A percentile compares a stretch with the other conserved stretches of the same genome.
phyloP scores from a whole-genome alignment of 2,797 vertebrate genomes.

The Cheirogaleus major region DNA sequence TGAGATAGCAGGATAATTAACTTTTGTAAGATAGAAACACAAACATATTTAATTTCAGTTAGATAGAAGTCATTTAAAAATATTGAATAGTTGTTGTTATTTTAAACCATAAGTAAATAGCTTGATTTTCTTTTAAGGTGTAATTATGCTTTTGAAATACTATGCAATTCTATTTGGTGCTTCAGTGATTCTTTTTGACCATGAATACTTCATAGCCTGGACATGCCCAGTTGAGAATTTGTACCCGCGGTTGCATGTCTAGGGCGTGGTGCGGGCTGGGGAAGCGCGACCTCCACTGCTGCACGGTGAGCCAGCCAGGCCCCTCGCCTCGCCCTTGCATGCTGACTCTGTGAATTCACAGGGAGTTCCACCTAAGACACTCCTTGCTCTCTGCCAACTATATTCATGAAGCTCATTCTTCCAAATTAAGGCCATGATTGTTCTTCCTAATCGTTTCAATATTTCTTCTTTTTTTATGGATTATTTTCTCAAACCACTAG shows the following conservation, averaged over 20 bases:
- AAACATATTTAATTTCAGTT: background rate
- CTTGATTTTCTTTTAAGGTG: background rate
- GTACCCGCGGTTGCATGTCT: background rate
- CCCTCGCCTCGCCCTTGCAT: rapidly evolving
- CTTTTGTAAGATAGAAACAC: background rate
- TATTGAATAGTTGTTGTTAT: background rate
- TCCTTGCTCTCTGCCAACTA: rapidly evolving
- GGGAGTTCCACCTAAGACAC: rapidly evolving
- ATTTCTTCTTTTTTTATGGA: background rate
- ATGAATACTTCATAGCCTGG: background rate
- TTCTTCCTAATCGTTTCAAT: background rate
- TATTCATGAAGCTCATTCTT: background rate
- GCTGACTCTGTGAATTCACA: background rate
- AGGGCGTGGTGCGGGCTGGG: background rate
- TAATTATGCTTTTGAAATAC: background rate
- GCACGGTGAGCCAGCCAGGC: background rate
- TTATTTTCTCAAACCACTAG: background rate
- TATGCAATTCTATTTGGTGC: background rate
- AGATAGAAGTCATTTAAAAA: background rate
- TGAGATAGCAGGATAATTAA: background rate
- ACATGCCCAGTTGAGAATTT: background rate
- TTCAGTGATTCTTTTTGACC: background rate
- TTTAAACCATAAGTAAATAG: background rate
- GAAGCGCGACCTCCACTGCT: rapidly evolving
- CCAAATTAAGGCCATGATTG: background rate